Conservation (phyloP, 30 jellyfish, hydroid and myxozoan genomes). For the Catostylus mosaicus region DNA sequence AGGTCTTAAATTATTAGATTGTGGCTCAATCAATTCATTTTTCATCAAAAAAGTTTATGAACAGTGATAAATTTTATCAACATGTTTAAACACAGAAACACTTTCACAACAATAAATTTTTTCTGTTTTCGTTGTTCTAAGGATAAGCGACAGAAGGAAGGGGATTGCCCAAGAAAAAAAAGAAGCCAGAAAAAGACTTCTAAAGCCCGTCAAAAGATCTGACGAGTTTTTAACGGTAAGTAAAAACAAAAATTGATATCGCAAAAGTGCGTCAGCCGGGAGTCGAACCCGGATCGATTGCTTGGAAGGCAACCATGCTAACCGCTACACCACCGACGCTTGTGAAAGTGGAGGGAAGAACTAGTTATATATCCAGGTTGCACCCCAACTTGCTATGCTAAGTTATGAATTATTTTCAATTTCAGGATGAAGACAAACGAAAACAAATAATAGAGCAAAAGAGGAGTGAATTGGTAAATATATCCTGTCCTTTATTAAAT, state of each 20-base stretch:
- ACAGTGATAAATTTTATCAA: too few species aligned
- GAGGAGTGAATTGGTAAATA: conserved; percentile 54
- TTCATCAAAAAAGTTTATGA: too few species aligned
- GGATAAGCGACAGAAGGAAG: conserved; percentile 64
- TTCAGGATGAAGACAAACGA: conserved; percentile 36
- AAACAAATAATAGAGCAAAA: conserved; percentile 46
- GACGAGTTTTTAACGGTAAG: conserved; percentile 16
- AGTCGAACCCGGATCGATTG: conserved; percentile 90
- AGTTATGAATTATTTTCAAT: background rate
- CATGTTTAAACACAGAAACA: too few species aligned
- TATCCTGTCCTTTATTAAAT: too few species aligned
- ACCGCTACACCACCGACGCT: conserved; percentile 92
- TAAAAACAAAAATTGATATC: too few species aligned
- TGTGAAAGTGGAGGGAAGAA: too few species aligned
- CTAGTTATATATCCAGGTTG: too few species aligned
- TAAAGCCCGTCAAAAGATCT: conserved; percentile 53
- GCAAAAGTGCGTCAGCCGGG: conserved; percentile 82
- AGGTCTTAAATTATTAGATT: too few species aligned
- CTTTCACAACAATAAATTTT: background rate
- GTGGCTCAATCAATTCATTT: too few species aligned
- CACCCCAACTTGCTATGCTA: background rate
- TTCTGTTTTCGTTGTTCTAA: too few species aligned
- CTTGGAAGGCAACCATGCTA: conserved; percentile 89
- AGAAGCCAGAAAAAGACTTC: conserved; percentile 69
- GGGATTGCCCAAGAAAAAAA: conserved; percentile 74